A percentile compares a stretch with the other conserved stretches of the same genome.
Conservation (phyloP, 2,797 vertebrate species). For the Oreochromis mossambicus region DNA sequence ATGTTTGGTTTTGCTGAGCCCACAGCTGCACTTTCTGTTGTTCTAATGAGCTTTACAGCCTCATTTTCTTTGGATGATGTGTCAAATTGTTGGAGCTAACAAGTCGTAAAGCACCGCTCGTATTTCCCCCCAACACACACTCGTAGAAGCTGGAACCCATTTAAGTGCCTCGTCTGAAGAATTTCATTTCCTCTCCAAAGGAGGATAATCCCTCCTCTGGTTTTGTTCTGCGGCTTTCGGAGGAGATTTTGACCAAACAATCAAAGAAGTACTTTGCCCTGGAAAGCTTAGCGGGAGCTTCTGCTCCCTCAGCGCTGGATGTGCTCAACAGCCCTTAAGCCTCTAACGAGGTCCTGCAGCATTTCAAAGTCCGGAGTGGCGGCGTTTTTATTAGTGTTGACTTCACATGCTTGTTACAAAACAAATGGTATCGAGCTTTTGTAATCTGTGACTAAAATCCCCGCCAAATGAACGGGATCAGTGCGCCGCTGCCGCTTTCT, state of each 20-base stretch:
- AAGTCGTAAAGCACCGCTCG: not conserved
- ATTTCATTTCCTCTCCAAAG: slow-evolving; percentile 49
- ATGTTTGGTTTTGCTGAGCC: not conserved
- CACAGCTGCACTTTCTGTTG: not conserved
- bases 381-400: slow-evolving; percentile 14
- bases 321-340: slow-evolving; percentile 36
- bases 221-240: slow-evolving; percentile 40
- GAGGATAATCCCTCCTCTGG: slow-evolving; percentile 39
- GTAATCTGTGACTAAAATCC: slow-evolving; percentile 47
- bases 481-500: not conserved
- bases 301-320: slow-evolving; percentile 24
- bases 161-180: slow-evolving; percentile 54
- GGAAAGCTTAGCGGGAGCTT: slow-evolving; percentile 26
- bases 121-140: not conserved
- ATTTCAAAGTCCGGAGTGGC: slow-evolving; percentile 15
- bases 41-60: not conserved
- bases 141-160: not conserved
- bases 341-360: slow-evolving; percentile 35
- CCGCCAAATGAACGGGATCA: slow-evolving; percentile 27
- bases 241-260: slow-evolving; percentile 52
- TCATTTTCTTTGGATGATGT: not conserved
- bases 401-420: slow-evolving; percentile 49
- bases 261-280: slow-evolving; percentile 56
- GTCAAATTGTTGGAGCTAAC: not conserved
- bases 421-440: slow-evolving; percentile 31